A percentile compares a stretch with the other conserved stretches of the same genome.
Evolutionary conservation across 1,140 invertebrate species (phyloP).

Genomic region (Drosophila jambulina): DNA sequence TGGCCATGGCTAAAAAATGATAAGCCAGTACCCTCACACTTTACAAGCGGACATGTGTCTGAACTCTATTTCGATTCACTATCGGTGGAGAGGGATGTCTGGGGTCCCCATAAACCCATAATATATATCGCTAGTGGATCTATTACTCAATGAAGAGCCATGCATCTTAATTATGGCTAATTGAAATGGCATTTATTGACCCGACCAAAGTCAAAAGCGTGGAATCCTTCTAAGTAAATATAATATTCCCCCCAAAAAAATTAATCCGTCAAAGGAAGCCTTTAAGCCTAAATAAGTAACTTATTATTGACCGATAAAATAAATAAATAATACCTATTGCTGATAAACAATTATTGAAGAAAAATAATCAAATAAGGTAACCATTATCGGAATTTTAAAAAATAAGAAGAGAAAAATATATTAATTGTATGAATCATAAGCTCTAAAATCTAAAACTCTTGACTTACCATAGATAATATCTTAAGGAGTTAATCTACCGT

Average conservation of each 20-base stretch:
- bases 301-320: not conserved
- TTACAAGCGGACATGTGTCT: slow-evolving; percentile 27
- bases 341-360: not conserved
- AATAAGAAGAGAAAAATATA: not conserved
- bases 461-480: not conserved
- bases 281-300: not conserved
- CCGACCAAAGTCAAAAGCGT: not conserved
- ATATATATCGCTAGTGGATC: slow-evolving; percentile 16
- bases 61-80: slow-evolving; percentile 13
- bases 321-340: not conserved
- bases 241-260: not conserved
- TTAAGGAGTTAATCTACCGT: too few species aligned
- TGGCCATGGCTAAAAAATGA: slow-evolving; percentile 37
- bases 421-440: not conserved
- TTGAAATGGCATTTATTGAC: not conserved
- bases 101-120: slow-evolving; percentile 3
- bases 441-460: not conserved
- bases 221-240: not conserved
- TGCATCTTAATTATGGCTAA: slow-evolving; percentile 7
- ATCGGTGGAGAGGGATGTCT: not conserved
- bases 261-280: not conserved
- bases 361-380: not conserved
- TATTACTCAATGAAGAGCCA: slow-evolving; percentile 5
- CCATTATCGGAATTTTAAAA: not conserved
- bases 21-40: slow-evolving; percentile 19